Percentiles rank a stretch among this genome's conserved stretches.
Evolutionary conservation across 37 sponge, comb jelly and placozoan genomes (phyloP).

Genomic region (Aplysina aerophoba): DNA sequence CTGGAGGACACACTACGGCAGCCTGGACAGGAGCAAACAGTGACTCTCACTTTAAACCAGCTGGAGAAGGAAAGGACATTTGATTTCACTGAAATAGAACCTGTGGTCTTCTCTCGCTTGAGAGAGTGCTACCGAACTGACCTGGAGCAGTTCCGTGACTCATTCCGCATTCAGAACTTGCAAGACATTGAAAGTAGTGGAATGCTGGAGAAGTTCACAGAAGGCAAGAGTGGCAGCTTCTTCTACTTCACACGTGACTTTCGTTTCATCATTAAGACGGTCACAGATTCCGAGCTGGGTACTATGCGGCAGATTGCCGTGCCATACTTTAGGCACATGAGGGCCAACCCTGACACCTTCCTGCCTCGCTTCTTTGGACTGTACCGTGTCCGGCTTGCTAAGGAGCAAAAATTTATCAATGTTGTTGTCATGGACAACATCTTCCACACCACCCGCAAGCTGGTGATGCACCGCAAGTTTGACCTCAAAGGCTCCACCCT

Average conservation of each 20-base stretch:
- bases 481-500: conserved; percentile 90
- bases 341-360: conserved; percentile 76
- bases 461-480: conserved; percentile 71
- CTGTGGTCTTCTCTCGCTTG: conserved; percentile 71
- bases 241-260: conserved; percentile 90
- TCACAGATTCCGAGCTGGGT: conserved; percentile 64
- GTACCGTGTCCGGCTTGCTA: conserved; percentile 77
- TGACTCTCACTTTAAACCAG: conserved; percentile 55
- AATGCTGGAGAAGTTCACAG: conserved; percentile 93
- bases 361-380: conserved; percentile 85
- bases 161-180: conserved; percentile 69
- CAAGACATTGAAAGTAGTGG: conserved; percentile 71
- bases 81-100: conserved; percentile 79
- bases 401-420: conserved; percentile 79
- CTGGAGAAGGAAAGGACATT: conserved; percentile 40
- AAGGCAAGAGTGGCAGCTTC: conserved; percentile 94
- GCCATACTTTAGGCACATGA: conserved; percentile 77
- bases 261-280: conserved; percentile 90
- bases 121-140: conserved; percentile 52
- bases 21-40: conserved; percentile 23
- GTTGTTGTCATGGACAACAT: conserved; percentile 95
- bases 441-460: conserved; percentile 55
- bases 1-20: not conserved
- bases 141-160: conserved; percentile 56
- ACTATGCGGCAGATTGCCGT: conserved; percentile 62